These are phyloP conservation scores for Aphyosemion australe DNA, from an alignment of 2,113 vertebrate genomes.

Conservation along the genomic window DNA sequence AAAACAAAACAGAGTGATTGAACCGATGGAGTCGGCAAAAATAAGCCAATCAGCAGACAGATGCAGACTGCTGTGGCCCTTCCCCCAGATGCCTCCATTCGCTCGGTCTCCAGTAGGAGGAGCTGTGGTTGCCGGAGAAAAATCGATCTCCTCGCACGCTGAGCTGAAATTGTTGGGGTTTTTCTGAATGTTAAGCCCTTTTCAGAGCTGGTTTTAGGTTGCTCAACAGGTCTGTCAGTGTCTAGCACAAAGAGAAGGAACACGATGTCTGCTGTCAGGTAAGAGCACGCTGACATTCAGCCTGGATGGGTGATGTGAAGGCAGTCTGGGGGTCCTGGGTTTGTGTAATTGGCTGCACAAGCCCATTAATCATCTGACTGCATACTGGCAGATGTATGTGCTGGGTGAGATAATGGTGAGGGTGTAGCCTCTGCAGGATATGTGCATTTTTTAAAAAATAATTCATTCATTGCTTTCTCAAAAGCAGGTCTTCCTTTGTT, in stretches of 20 bases:
- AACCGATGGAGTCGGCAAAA: neutral
- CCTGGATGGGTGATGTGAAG: neutral
- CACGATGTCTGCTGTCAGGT: conserved; percentile 72
- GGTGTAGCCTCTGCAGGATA: conserved; percentile 10
- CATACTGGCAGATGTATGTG: conserved; percentile 24
- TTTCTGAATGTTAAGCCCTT: conserved; percentile 42
- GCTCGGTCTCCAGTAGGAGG: conserved; percentile 31
- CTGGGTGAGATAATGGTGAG: conserved; percentile 8
- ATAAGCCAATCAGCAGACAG: conserved; percentile 51
- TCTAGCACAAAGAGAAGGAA: conserved; percentile 25
- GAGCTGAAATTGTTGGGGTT: conserved; percentile 61
- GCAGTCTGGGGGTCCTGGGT: conserved; percentile 3
- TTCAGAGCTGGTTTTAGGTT: conserved; percentile 45
- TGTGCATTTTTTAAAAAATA: neutral
- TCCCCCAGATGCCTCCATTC: conserved; percentile 54
- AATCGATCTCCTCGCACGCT: conserved; percentile 44
- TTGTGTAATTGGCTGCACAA: conserved; percentile 30
- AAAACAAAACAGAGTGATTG: neutral
- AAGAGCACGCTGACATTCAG: conserved; percentile 35
- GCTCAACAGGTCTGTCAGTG: conserved; percentile 64
- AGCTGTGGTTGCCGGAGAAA: conserved; percentile 29
- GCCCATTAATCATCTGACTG: conserved; percentile 29
- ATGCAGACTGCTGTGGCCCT: conserved; percentile 9
- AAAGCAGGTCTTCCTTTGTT: neutral
- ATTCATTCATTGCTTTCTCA: neutral